These are phyloP conservation scores for Trypoxylus dichotomus DNA, from an alignment of 1,140 invertebrate species.

Conservation along the genomic window DNA sequence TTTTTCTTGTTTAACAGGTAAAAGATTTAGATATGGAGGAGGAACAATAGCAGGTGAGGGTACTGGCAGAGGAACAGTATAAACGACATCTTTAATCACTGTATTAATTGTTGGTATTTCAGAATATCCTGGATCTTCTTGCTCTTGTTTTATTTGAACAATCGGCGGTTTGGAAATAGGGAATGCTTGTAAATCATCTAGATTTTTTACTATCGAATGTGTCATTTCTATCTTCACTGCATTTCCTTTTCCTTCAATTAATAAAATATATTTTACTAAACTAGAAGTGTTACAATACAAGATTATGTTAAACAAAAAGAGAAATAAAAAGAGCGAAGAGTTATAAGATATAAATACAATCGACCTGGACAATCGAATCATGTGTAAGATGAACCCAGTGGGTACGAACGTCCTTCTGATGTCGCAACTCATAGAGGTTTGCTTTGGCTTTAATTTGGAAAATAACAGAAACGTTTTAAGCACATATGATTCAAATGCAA, in stretches of 20 bases:
- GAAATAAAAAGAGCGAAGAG: too few species aligned
- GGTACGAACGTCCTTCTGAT: too few species aligned
- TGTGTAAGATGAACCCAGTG: too few species aligned
- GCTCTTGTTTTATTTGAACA: conserved; percentile 28
- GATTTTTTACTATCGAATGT: conserved; percentile 15
- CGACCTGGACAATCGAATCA: too few species aligned
- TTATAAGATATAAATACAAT: too few species aligned
- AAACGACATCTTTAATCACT: not conserved
- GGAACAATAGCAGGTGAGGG: conserved; percentile 8
- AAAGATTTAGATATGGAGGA: not conserved
- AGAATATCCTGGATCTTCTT: not conserved
- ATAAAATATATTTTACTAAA: too few species aligned
- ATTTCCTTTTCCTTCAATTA: conserved; percentile 27
- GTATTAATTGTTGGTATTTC: not conserved
- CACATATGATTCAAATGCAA: too few species aligned
- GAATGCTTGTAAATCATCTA: conserved; percentile 25
- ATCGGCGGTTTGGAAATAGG: not conserved
- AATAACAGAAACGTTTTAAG: too few species aligned
- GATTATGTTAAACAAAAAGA: too few species aligned
- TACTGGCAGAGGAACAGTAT: not conserved
- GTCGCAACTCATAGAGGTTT: too few species aligned
- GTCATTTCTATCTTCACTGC: conserved; percentile 30
- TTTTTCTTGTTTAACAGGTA: conserved; percentile 13
- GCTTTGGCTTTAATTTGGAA: too few species aligned
- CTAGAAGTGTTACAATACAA: too few species aligned